Evolutionary conservation across 2,888 invertebrate species (phyloP), one percentile per base, ranked within the genome.

Genomic region (Epistrophella euchroma): DNA sequence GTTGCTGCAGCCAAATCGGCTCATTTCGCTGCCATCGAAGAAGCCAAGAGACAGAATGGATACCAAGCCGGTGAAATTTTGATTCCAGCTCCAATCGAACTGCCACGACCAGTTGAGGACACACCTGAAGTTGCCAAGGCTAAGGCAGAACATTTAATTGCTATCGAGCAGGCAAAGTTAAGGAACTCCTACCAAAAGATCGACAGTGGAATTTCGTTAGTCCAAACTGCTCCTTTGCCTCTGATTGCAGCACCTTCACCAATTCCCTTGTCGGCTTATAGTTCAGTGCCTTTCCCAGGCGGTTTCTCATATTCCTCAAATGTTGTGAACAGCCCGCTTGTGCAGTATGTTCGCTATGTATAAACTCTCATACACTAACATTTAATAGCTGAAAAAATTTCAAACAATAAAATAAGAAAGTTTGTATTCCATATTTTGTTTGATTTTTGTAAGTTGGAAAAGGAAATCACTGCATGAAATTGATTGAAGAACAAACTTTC

Each of bases 81-180:
- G 2, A 15, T 66, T 37, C 58, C 13, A 60, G 17, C 58, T 15
- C 58, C n/a, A 56, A 19, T 45, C 45, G 35, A 75, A 19, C 68
- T 89, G n/a, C 88, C 90, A 0, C 88, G 7, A 55, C 40, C 37
- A 62, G 40, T 62, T 9, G 90, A 91, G 88, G 93, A 93, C 86
- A 93, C 93, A 1, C 92, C 92, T 15, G 93, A 93, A 89, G 92
- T 93, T 15, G 90, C 91, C 0, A 89, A 90, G 9, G 92, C 92
- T 22, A 92, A 91, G 78, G 88, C 88, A 4, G 90, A 91, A 45
- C 92, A 92, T 88, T 90, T 92, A 83, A 90, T 90, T 13, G 92
- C 92, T 11, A 90, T 91, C 56, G 89, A 89, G 2, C 88, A 89
- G 47, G 91, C 90, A 4, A 90, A 89, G 55, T 75, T 90, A 4